Evolutionary conservation across 2,888 invertebrate genomes (phyloP), one percentile per base, ranked within the genome.

Genomic region (Lochmaea capreae): DNA sequence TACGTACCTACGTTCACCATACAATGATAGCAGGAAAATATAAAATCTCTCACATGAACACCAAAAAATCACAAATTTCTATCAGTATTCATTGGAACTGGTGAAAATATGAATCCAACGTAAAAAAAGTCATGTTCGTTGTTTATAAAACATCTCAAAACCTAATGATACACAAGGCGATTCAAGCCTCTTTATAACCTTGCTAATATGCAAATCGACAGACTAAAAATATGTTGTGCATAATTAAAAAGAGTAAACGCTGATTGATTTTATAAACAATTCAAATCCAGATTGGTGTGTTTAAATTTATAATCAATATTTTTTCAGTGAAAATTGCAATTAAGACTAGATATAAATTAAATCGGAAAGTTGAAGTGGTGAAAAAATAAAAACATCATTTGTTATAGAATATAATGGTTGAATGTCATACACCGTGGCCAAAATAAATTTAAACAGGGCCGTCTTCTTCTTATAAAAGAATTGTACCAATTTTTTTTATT

Each of bases 171-270:
- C n/a, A 54, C 54, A 16, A 16, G 14, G 22, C 46, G 26, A 65
- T 49, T 65, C 26, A 65, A 16, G 18, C 16, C 8, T 18, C 54
- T 54, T 54, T 16, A 54, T 18, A 54, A 54, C 54, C 54, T 54
- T 54, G 54, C 54, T 54, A 16, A 16, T 54, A 54, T 54, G 16
- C 16, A 16, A 54, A 54, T 54, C 18, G 52, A 52, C 14, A 52
- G 14, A 8, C 52, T 14, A 16, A 54, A 54, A 54, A 54, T 54
- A 54, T 18, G 54, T 10, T 54, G 8, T 16, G 9, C 18, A 16
- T 54, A 54, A 18, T 18, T 49, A n/a, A 49, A 49, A n/a, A n/a
- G 10, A 8, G 33, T 33, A 33, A 33, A 33, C 33, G 33, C 12
- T 10, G 12, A 46, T 46, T 46, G 46, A 46, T 14, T 11, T 46